Conservation (phyloP, 2,797 vertebrate genomes). For the Danio jaintianensis region DNA sequence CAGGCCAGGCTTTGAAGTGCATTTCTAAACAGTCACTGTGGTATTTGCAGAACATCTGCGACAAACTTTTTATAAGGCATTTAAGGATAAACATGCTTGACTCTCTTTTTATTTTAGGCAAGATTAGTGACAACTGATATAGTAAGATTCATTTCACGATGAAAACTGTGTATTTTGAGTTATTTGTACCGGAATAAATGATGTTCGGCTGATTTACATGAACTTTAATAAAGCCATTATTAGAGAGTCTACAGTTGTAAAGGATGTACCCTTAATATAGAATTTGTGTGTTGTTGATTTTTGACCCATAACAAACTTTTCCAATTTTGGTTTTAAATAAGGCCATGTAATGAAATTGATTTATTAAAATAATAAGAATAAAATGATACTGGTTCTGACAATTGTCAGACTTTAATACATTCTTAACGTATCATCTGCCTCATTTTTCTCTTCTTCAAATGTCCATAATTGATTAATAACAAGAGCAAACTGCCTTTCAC, state of each 20-base stretch:
- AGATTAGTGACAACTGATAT: not conserved
- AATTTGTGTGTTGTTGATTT: slow-evolving; percentile 13
- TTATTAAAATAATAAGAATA: slow-evolving; percentile 1
- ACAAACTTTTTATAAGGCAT: not conserved
- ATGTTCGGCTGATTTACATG: not conserved
- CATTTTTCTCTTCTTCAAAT: not conserved
- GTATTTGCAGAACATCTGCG: slow-evolving; percentile 20
- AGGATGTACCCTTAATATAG: slow-evolving; percentile 3
- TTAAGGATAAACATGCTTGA: not conserved
- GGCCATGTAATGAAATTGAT: not conserved
- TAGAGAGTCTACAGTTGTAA: not conserved
- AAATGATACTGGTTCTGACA: not conserved
- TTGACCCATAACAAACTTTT: not conserved
- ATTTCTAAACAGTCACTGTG: not conserved
- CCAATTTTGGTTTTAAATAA: not conserved
- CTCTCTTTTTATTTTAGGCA: not conserved
- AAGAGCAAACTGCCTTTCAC: not conserved
- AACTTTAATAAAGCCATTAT: slow-evolving; percentile 7
- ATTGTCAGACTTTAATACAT: not conserved
- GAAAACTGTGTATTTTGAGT: slow-evolving; percentile 17
- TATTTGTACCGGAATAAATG: slow-evolving; percentile 10
- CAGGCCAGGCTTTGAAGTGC: slow-evolving; percentile 12
- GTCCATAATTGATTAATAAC: not conserved
- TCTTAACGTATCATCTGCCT: not conserved
- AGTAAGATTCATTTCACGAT: not conserved